Evolutionary conservation across 2,888 invertebrate species (phyloP).

Genomic region (Drosophila tripunctata): DNA sequence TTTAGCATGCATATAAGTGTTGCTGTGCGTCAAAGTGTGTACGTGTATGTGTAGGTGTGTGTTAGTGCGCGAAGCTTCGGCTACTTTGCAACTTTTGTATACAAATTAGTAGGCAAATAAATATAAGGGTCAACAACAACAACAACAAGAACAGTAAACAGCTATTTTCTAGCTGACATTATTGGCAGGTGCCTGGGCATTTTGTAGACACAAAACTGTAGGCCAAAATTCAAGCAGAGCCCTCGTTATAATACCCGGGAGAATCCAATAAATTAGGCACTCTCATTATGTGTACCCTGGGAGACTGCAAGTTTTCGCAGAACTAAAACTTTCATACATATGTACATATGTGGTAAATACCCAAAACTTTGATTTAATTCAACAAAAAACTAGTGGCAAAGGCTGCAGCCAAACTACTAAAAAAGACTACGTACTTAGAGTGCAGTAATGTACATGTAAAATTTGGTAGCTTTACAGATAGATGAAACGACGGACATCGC

Average conservation of each 20-base stretch:
- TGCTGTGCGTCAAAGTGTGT: constrained; percentile 7
- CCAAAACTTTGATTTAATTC: constrained; percentile 8
- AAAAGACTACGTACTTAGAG: too few species aligned
- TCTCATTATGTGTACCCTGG: constrained; percentile 8
- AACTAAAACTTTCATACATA: constrained; percentile 4
- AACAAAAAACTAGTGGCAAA: neutral
- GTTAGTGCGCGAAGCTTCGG: constrained; percentile 23
- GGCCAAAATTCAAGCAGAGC: constrained; percentile 6
- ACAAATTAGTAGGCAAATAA: constrained; percentile 61
- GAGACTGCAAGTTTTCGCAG: constrained; percentile 4
- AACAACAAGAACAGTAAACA: constrained; percentile 13
- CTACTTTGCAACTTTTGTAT: constrained; percentile 42
- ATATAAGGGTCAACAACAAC: constrained; percentile 48
- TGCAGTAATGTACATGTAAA: too few species aligned
- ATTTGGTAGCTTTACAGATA: too few species aligned
- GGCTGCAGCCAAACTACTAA: too few species aligned
- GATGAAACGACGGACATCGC: too few species aligned
- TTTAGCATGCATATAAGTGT: constrained; percentile 1
- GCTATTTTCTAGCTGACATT: constrained; percentile 14
- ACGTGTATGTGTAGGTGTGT: constrained; percentile 8
- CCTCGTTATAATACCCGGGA: constrained; percentile 32
- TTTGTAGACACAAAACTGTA: neutral
- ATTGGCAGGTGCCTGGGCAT: constrained; percentile 31
- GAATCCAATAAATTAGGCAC: neutral
- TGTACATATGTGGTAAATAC: constrained; percentile 10